Evolutionary conservation across 2,113 vertebrate genomes (phyloP).

Genomic region (Neomonachus schauinslandi): DNA sequence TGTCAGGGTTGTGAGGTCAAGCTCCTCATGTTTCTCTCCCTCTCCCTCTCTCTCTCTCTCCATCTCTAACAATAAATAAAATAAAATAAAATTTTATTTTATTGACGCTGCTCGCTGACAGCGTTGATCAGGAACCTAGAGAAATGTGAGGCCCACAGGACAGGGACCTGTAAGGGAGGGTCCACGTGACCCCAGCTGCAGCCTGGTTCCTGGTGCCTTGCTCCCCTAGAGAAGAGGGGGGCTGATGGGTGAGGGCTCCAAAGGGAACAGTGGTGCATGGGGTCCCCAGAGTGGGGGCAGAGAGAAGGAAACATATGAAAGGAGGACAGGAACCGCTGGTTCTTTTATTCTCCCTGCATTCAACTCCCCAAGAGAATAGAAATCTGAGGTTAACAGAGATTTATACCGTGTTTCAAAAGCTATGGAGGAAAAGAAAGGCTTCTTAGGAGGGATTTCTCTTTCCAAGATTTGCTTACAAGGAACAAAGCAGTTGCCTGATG

Average conservation of each 20-base stretch:
- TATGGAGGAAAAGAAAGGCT: not conserved
- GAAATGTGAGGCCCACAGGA: not conserved
- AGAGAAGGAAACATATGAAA: not conserved
- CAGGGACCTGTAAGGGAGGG: too few species aligned
- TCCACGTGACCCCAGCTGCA: not conserved
- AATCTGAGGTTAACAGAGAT: constrained; percentile 39
- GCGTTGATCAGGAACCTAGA: not conserved
- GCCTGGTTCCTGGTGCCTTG: not conserved
- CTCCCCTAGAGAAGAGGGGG: accelerated
- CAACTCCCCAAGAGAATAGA: not conserved
- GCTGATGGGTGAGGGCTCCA: not conserved
- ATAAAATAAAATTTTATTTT: not conserved
- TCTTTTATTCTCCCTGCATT: not conserved
- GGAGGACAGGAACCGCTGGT: accelerated
- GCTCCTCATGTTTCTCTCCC: not conserved
- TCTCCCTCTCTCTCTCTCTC: too few species aligned
- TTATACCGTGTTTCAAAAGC: constrained; percentile 38
- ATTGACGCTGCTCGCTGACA: too few species aligned
- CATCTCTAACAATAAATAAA: not conserved
- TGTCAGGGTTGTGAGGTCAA: not conserved
- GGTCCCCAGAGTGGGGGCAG: accelerated
- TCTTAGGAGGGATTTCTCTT: not conserved
- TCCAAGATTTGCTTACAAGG: constrained; percentile 44
- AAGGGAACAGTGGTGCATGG: accelerated
- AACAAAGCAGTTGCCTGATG: constrained; percentile 45